Percentiles rank a stretch among this genome's conserved stretches.
These are phyloP conservation scores for Eupeodes luniger DNA, from an alignment of 2,888 invertebrate species.

Conservation along the genomic window DNA sequence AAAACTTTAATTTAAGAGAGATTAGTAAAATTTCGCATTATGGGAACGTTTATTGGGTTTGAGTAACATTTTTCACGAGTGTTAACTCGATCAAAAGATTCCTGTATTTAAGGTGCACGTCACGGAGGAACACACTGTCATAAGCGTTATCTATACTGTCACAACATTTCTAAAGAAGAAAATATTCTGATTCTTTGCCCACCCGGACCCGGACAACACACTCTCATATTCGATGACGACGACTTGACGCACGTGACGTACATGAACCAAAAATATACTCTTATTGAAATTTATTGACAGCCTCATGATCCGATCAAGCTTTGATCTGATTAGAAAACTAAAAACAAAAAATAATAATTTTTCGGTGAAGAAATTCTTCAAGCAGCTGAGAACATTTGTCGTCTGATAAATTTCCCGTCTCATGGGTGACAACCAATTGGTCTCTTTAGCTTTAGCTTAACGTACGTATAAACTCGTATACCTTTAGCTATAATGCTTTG, in stretches of 20 bases:
- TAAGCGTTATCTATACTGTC: neutral
- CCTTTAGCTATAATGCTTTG: no score
- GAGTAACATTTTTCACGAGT: no score
- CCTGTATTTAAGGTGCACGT: no score
- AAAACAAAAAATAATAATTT: slow-evolving; percentile 7
- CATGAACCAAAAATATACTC: neutral
- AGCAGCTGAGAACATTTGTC: slow-evolving; percentile 74
- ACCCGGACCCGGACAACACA: neutral
- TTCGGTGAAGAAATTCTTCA: slow-evolving; percentile 47
- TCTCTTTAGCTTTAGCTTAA: slow-evolving; percentile 58
- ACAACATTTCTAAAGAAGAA: neutral
- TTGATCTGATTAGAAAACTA: slow-evolving; percentile 43
- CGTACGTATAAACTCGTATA: no score
- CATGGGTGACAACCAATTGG: slow-evolving; percentile 67
- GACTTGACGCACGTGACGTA: no score
- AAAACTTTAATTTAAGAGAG: no score
- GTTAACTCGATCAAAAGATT: no score
- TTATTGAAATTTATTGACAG: slow-evolving; percentile 69
- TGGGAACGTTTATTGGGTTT: no score
- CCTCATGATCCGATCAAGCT: slow-evolving; percentile 40
- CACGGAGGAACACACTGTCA: no score
- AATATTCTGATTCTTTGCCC: neutral
- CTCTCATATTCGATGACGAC: neutral
- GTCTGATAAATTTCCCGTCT: slow-evolving; percentile 65
- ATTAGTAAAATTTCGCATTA: no score